Evolutionary conservation across 1,140 invertebrate species (phyloP).

Genomic region (Oryzaephilus surinamensis): DNA sequence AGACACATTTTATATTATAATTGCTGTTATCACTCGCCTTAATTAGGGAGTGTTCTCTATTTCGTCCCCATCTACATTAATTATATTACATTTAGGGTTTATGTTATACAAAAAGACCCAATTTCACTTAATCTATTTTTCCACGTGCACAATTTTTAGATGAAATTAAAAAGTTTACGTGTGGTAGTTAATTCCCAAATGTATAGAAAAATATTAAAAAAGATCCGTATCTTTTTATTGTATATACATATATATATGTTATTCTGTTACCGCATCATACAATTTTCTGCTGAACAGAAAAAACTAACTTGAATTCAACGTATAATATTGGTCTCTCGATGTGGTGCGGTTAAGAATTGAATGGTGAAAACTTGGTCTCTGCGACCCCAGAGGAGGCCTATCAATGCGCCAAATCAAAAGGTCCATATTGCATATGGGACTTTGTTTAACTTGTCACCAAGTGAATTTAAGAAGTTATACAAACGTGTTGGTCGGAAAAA

Average conservation of each 20-base stretch:
- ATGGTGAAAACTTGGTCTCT: conserved; percentile 4
- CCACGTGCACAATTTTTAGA: not conserved
- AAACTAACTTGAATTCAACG: conserved; percentile 4
- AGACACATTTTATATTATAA: conserved; percentile 14
- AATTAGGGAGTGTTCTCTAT: conserved; percentile 11
- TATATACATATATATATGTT: no score
- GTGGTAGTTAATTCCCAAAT: not conserved
- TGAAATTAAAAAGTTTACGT: not conserved
- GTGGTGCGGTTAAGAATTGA: conserved; percentile 3
- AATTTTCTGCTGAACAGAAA: not conserved
- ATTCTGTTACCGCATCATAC: no score
- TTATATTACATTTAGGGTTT: conserved; percentile 5
- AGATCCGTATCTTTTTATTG: no score
- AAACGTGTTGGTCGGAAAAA: no score
- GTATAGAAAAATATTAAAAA: conserved; percentile 2
- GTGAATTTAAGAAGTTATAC: no score
- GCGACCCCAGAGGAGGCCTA: conserved; percentile 4
- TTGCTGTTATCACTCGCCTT: conserved; percentile 12
- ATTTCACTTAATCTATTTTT: conserved; percentile 3
- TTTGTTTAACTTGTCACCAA: no score
- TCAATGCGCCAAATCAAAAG: conserved; percentile 9
- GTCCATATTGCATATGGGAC: conserved; percentile 7
- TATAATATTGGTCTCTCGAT: conserved; percentile 3
- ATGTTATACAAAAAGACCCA: no score
- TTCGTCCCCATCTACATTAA: conserved; percentile 6